These are phyloP conservation scores for Acanthisitta chloris DNA, from an alignment of 2,113 vertebrate genomes.

Conservation along the genomic window DNA sequence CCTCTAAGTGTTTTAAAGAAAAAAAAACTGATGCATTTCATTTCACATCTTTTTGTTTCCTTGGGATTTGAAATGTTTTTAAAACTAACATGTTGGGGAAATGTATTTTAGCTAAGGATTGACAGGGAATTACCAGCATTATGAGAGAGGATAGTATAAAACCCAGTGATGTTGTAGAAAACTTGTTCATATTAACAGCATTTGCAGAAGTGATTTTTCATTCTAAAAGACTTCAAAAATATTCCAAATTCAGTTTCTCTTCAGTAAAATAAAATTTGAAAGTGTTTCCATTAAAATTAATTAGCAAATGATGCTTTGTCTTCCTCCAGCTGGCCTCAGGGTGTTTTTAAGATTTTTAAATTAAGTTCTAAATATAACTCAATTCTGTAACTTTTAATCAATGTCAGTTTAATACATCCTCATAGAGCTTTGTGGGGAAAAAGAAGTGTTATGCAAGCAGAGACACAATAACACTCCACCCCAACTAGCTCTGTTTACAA, in stretches of 20 bases:
- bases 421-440: background rate
- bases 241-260: background rate
- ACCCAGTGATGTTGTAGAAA: background rate
- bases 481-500: background rate
- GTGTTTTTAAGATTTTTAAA: conserved; percentile 25
- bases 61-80: background rate
- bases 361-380: conserved; percentile 15
- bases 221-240: background rate
- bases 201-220: background rate
- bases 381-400: conserved; percentile 23
- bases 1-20: background rate
- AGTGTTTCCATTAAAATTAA: background rate
- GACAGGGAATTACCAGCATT: background rate
- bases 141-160: background rate
- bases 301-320: background rate
- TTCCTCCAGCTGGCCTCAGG: background rate
- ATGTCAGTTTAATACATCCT: background rate
- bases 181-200: background rate
- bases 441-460: background rate
- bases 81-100: background rate
- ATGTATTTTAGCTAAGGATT: background rate
- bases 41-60: background rate
- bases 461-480: background rate
- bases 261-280: conserved; percentile 6
- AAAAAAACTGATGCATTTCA: background rate